phyloP scores from a whole-genome alignment of 2,888 invertebrate genomes.

The Caenorhabditis macrosperma region DNA sequence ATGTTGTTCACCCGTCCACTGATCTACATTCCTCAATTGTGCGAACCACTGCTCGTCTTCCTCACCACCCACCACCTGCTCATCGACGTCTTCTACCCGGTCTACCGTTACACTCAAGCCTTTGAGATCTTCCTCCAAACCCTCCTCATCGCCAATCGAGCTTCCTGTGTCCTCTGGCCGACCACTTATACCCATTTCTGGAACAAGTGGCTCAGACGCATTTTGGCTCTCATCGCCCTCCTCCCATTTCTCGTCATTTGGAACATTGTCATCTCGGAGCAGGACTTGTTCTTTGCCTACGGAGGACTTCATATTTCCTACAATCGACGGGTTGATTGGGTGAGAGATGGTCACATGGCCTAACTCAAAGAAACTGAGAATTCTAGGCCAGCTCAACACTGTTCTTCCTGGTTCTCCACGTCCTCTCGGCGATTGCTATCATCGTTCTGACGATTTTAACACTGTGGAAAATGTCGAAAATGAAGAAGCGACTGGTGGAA shows the following conservation, averaged over 20 bases:
- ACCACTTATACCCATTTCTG: slow-evolving; percentile 19
- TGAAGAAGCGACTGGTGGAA: slow-evolving; percentile 15
- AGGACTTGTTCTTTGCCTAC: slow-evolving; percentile 5
- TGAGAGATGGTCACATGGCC: background rate
- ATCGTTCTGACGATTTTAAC: background rate
- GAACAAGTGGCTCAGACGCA: slow-evolving; percentile 3
- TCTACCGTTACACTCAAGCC: slow-evolving; percentile 26
- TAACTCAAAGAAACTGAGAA: too few relatives aligned
- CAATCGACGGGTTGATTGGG: slow-evolving; percentile 3
- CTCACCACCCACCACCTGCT: background rate
- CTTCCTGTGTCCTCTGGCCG: slow-evolving; percentile 32
- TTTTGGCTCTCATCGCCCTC: background rate
- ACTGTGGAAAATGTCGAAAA: slow-evolving; percentile 28
- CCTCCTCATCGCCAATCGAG: slow-evolving; percentile 33
- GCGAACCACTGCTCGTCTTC: background rate
- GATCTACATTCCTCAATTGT: slow-evolving; percentile 30
- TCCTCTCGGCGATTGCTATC: slow-evolving; percentile 8
- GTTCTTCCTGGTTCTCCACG: slow-evolving; percentile 30
- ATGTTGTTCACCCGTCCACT: slow-evolving; percentile 28
- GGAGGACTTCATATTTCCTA: slow-evolving; percentile 26
- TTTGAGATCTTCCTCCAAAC: slow-evolving; percentile 43
- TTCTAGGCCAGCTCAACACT: slow-evolving; percentile 6
- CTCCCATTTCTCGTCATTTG: slow-evolving; percentile 9
- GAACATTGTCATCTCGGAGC: slow-evolving; percentile 12
- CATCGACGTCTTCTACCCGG: slow-evolving; percentile 24